These are phyloP conservation scores for Sebastes steindachneri DNA, from an alignment of 2,797 vertebrate species.

Conservation along the genomic window DNA sequence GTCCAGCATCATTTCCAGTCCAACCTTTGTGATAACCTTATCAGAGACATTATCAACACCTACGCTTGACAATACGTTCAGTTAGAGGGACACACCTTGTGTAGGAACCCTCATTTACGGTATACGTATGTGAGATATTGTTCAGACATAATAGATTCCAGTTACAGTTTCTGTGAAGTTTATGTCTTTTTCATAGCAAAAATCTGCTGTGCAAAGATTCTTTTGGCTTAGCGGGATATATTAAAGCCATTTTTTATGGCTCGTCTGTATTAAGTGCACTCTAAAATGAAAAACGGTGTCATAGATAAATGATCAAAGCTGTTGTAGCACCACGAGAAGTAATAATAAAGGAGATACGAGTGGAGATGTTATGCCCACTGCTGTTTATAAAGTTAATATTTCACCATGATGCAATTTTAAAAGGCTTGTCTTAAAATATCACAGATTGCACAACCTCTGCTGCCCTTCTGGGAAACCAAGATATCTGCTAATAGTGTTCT, in stretches of 20 bases:
- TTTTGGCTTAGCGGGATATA: not conserved
- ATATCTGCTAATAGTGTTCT: not conserved
- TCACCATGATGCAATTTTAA: slow-evolving; percentile 13
- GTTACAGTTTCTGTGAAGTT: not conserved
- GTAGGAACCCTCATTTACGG: not conserved
- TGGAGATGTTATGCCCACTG: not conserved
- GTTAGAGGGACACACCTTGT: not conserved
- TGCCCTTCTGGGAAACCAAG: not conserved
- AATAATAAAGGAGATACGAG: slow-evolving; percentile 12
- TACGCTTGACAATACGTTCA: not conserved
- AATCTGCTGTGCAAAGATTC: not conserved
- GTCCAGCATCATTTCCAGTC: slow-evolving; percentile 26
- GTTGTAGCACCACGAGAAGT: not conserved
- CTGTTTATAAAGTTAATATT: slow-evolving; percentile 39
- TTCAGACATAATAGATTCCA: not conserved
- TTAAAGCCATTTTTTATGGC: slow-evolving; percentile 28
- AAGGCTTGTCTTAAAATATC: not conserved
- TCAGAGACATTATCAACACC: slow-evolving; percentile 7
- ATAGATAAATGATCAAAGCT: not conserved
- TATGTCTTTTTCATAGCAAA: not conserved
- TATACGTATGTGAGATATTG: not conserved
- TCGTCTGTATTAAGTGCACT: not conserved
- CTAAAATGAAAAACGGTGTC: not conserved
- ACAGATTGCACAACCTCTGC: not conserved
- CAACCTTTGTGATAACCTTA: slow-evolving; percentile 35